Percentiles rank a stretch among this genome's conserved stretches.
Evolutionary conservation across 2,113 vertebrate genomes (phyloP).

Genomic region (Pterocles orientalis): DNA sequence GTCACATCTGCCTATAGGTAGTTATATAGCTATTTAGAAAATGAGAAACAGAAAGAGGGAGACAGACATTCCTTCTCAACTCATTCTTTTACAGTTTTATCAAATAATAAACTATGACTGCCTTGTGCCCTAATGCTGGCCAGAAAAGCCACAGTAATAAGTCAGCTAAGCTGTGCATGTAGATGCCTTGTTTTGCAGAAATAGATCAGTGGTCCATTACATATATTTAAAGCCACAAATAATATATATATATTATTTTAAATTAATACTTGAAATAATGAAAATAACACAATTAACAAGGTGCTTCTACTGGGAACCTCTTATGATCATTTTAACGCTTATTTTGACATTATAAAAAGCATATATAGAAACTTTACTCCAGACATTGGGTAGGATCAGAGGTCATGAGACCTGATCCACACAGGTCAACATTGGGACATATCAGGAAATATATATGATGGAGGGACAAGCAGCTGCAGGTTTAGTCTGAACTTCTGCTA

Average conservation of each 20-base stretch:
- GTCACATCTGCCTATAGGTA: background rate
- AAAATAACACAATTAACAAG: background rate
- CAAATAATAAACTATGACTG: background rate
- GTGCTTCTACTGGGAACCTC: background rate
- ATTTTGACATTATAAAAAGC: background rate
- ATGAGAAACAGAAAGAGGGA: background rate
- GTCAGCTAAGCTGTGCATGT: background rate
- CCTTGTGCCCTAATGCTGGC: background rate
- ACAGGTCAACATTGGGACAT: background rate
- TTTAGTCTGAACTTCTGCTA: background rate
- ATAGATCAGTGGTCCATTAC: background rate
- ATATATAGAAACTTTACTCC: background rate
- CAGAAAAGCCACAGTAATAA: background rate
- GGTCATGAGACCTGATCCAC: background rate
- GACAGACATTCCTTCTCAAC: background rate
- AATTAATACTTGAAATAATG: background rate
- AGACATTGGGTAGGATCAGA: background rate
- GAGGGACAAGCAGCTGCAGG: background rate
- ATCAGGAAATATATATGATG: background rate
- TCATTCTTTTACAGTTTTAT: background rate
- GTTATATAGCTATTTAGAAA: background rate
- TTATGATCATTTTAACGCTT: rapidly evolving
- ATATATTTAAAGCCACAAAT: background rate
- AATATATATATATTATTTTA: rapidly evolving
- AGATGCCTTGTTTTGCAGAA: background rate